Evolutionary conservation across 2,113 vertebrate species (phyloP), one percentile per base, ranked within the genome.

Genomic region (Lynx canadensis): DNA sequence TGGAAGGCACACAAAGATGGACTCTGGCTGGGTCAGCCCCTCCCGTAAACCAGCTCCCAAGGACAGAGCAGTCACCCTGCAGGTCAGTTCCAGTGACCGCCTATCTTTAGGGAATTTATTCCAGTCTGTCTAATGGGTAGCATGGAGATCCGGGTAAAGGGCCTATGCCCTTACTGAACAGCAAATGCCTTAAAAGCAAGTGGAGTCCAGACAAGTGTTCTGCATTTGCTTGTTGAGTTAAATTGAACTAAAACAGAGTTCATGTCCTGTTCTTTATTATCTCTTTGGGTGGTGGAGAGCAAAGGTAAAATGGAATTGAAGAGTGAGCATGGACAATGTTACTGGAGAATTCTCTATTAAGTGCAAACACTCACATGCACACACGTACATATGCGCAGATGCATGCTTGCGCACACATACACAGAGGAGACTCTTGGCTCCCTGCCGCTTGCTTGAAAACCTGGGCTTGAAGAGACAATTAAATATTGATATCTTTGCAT

Each of bases 401-500:
- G 14, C 38, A 41, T 7, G 38, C 27, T 66, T 31, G 74, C 13
- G 0, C n/a, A 71, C 15, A 29, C 80, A 83, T 4, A 4, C n/a
- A 55, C 45, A 92, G 82, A 91, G 95, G 63, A 96, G 84, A 85
- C 91, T 95, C 83, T 81, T 73, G 45, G 95, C 93, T 94, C 89
- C 86, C 96, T 60, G 79, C 94, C 55, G 27, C 97, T 93, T 84
- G 55, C 96, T 92, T 95, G 80, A 97, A 97, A 98, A 96, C 66
- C 88, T 91, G 57, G 80, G 10, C 96, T 98, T 96, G 88, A n/a
- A 97, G 93, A 97, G 74, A 97, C 94, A 97, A 98, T 98, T 97
- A 98, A 98, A 98, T 98, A 97, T 97, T 98, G 97, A 97, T 98
- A 98, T 97, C 97, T 96, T 97, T 97, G 97, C 95, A 97, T 97